Evolutionary conservation across 2,888 invertebrate species (phyloP), one percentile per base, ranked within the genome.

Genomic region (Tribolium freemani): DNA sequence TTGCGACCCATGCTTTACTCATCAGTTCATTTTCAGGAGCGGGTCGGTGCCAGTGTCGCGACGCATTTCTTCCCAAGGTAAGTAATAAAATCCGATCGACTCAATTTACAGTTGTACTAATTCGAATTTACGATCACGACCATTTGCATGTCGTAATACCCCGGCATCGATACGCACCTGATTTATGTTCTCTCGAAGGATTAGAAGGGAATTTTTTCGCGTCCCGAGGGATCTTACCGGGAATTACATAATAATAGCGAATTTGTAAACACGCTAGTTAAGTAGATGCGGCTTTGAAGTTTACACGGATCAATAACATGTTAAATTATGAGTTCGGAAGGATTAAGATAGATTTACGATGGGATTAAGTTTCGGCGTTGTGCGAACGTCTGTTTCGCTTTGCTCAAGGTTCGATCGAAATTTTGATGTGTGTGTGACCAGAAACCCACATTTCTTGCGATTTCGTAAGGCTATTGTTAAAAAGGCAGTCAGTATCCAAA

Each of bases 101-200:
- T 76, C 76, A 77, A 81, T 82, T 81, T 81, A 81, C 80, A 82
- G 79, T 80, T 82, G 74, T 73, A 80, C 78, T 83, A 82, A 83
- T 83, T 81, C 80, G 77, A 82, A 83, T 82, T 83, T 82, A 83
- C 79, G 82, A 79, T 64, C 78, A 77, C 79, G 80, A 79, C 78
- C 75, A 81, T 82, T 81, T 81, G 79, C 81, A 81, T 82, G 78
- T 77, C 75, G 77, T 81, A 80, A 82, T 81, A 77, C 80, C 76
- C 0, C 75, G 74, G 76, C 73, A 80, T 81, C 79, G 81, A 82
- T 82, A 80, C 78, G 64, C 56, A n/a, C 57, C 73, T 79, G 81
- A 82, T 82, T 82, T 82, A 81, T 77, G 79, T 50, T 26, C 51
- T 31, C 4, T 60, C 20, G 20, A 9, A 10, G 6, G 58, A 46